Conservation (phyloP, 2,888 invertebrate genomes). For the Drosophila robusta region DNA sequence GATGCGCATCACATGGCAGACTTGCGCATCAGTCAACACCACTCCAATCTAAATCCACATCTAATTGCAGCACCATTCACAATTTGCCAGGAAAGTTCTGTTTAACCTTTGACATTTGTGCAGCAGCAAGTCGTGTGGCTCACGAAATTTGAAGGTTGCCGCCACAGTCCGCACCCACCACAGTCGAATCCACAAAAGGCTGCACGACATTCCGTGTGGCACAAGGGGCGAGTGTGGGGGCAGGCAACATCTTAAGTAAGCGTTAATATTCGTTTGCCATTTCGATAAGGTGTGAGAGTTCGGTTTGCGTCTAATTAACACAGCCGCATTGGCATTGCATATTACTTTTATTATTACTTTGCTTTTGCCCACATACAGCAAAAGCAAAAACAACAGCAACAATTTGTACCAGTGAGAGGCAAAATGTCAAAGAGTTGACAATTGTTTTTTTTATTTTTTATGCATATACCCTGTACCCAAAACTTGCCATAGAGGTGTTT, state of each 20-base stretch:
- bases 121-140: constrained; percentile 19
- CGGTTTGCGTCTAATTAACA: constrained; percentile 61
- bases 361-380: constrained; percentile 40
- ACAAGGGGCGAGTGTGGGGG: constrained; percentile 23
- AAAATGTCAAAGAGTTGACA: constrained; percentile 51
- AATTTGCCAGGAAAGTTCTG: constrained; percentile 68
- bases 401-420: constrained; percentile 13
- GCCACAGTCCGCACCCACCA: constrained; percentile 49
- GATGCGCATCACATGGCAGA: constrained; percentile 13
- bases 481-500: background rate
- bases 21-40: constrained; percentile 11
- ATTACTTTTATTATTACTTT: constrained; percentile 39
- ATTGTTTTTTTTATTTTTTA: constrained; percentile 25
- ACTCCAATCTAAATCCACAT: constrained; percentile 4
- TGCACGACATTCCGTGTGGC: constrained; percentile 63
- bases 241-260: constrained; percentile 13
- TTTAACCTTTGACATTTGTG: constrained; percentile 69
- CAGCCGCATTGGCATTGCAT: constrained; percentile 49
- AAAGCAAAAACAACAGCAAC: constrained; percentile 12
- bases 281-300: constrained; percentile 66
- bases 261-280: constrained; percentile 57
- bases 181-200: constrained; percentile 20
- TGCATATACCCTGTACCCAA: constrained; percentile 17
- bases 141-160: constrained; percentile 70
- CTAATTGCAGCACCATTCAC: background rate